phyloP scores from a whole-genome alignment of 2,888 invertebrate genomes.

The Ellobium chinense region DNA sequence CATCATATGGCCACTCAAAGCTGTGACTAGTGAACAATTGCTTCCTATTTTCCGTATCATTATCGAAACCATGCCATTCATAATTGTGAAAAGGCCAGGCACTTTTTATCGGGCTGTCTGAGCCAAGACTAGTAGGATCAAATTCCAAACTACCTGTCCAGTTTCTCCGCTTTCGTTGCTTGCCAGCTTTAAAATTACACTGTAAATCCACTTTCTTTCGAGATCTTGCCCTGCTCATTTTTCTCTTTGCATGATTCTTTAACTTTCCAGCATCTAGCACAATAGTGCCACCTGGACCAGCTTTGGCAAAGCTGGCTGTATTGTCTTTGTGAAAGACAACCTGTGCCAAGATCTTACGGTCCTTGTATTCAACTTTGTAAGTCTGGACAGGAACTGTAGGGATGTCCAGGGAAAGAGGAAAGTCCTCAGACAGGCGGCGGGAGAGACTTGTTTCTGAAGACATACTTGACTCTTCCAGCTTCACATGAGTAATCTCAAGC shows the following conservation, averaged over 20 bases:
- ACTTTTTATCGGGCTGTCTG: background rate
- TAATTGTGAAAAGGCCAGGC: background rate
- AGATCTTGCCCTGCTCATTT: background rate
- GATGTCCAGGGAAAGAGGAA: background rate
- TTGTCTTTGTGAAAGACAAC: slow-evolving; percentile 24
- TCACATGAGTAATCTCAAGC: slow-evolving; percentile 19
- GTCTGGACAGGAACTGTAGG: background rate
- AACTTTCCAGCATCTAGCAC: slow-evolving; percentile 17
- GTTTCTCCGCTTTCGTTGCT: background rate
- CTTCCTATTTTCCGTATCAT: background rate
- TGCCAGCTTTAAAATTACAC: background rate
- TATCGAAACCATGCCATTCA: slow-evolving; percentile 32
- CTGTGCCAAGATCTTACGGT: slow-evolving; percentile 11
- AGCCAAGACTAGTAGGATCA: background rate
- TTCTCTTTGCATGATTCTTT: background rate
- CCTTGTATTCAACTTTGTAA: slow-evolving; percentile 16
- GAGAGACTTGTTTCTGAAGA: background rate
- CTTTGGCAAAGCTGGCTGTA: background rate
- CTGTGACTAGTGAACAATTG: background rate
- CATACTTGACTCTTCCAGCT: background rate
- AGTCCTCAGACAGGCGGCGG: background rate
- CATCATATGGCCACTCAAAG: background rate
- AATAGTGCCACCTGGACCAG: background rate
- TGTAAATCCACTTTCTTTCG: slow-evolving; percentile 25
- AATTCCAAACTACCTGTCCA: slow-evolving; percentile 23